A percentile compares a stretch with the other conserved stretches of the same genome.
phyloP scores from a whole-genome alignment of 2,888 invertebrate species.

The Ligdia adustata region DNA sequence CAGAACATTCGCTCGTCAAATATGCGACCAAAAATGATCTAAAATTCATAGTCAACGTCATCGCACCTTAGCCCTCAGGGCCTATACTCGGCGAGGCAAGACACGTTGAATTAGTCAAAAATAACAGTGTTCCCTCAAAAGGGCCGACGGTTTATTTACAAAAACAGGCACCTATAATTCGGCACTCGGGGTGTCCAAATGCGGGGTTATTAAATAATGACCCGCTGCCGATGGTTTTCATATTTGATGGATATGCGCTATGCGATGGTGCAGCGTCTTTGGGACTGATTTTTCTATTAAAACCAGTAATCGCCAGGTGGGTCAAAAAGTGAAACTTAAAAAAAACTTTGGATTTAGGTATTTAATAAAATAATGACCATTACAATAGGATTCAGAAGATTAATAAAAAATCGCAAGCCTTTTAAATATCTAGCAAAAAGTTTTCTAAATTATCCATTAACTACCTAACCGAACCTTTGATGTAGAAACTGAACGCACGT shows the following conservation, averaged over 20 bases:
- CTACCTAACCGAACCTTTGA: too few species aligned
- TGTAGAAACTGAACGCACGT: too few species aligned
- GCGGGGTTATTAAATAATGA: constrained; percentile 76
- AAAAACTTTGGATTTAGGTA: too few species aligned
- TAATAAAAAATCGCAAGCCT: too few species aligned
- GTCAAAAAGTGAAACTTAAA: too few species aligned
- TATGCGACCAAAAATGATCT: constrained; percentile 16
- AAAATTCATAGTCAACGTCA: constrained; percentile 23
- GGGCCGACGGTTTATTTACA: constrained; percentile 72
- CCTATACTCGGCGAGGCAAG: constrained; percentile 12
- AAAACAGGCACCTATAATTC: constrained; percentile 72
- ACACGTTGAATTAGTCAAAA: constrained; percentile 41
- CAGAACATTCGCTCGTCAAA: constrained; percentile 13
- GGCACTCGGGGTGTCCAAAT: constrained; percentile 68
- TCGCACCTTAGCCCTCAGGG: constrained; percentile 9
- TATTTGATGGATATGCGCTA: constrained; percentile 27
- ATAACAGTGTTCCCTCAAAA: constrained; percentile 50
- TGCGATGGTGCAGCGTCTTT: constrained; percentile 31
- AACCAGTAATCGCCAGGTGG: too few species aligned
- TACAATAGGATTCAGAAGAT: too few species aligned
- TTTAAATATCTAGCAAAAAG: too few species aligned
- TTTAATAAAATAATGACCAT: too few species aligned
- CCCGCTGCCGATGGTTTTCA: constrained; percentile 51
- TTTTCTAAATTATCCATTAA: too few species aligned
- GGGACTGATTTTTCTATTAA: too few species aligned